Conservation (phyloP, 2,888 invertebrate genomes). For the Polymixis lichenea region DNA sequence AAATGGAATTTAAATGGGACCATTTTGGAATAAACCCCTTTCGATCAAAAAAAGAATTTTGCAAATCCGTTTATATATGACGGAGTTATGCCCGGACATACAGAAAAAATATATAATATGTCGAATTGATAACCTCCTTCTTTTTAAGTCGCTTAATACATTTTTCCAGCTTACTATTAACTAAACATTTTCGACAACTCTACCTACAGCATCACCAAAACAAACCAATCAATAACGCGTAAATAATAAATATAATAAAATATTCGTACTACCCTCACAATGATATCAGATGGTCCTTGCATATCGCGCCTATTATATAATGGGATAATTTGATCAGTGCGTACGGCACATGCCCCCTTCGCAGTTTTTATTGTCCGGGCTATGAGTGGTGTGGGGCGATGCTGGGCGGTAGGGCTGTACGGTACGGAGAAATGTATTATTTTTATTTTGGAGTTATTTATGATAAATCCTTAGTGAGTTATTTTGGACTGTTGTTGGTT, state of each 20-base stretch:
- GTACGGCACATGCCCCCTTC: slow-evolving; percentile 76
- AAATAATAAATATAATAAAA: slow-evolving; percentile 77
- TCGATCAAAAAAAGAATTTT: no score
- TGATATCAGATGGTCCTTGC: slow-evolving; percentile 80
- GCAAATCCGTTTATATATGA: no score
- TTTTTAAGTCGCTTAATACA: no score
- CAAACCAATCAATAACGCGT: slow-evolving; percentile 69
- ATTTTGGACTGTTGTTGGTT: no score
- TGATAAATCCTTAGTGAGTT: no score
- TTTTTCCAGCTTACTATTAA: no score
- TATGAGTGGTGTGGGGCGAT: slow-evolving; percentile 66
- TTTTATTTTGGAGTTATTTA: neutral
- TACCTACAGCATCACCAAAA: neutral
- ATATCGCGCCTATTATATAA: slow-evolving; percentile 82
- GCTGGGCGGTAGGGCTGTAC: slow-evolving; percentile 72
- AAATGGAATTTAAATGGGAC: no score
- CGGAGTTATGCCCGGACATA: no score
- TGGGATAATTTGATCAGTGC: slow-evolving; percentile 83
- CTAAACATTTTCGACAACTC: no score
- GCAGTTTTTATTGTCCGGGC: slow-evolving; percentile 79
- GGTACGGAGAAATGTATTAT: slow-evolving; percentile 28
- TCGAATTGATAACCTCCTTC: no score
- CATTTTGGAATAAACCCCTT: no score
- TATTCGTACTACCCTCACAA: slow-evolving; percentile 73
- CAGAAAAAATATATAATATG: no score